Conservation (phyloP, 2,888 invertebrate species). For the Thysanoteuthis rhombus region DNA sequence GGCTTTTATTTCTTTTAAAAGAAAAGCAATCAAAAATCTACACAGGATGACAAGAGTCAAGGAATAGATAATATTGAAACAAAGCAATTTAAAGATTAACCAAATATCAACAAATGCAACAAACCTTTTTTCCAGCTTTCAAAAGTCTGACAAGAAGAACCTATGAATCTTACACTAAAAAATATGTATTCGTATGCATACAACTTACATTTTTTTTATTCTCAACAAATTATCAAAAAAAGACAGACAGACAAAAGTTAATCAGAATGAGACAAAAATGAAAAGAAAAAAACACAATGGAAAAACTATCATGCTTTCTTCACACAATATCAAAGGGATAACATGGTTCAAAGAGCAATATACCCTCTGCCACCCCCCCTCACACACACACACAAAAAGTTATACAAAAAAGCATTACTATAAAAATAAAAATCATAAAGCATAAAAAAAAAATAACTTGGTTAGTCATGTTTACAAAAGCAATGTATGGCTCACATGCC, state of each 20-base stretch:
- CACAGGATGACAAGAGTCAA: background rate
- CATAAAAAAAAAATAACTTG: background rate
- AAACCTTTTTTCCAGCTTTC: background rate
- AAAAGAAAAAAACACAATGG: background rate
- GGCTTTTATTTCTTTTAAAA: background rate
- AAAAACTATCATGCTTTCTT: background rate
- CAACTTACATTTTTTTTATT: background rate
- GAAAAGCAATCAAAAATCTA: background rate
- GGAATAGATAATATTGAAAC: background rate
- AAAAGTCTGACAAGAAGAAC: background rate
- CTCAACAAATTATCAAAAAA: background rate
- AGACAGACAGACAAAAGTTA: background rate
- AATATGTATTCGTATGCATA: background rate
- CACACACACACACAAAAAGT: background rate
- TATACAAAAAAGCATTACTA: background rate
- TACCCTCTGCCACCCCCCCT: background rate
- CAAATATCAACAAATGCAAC: background rate
- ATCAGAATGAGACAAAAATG: background rate
- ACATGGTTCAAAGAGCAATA: background rate
- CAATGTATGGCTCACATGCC: background rate
- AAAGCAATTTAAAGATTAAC: background rate
- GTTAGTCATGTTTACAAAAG: background rate
- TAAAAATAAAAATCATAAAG: background rate
- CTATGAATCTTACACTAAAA: background rate
- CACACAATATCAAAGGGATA: background rate